phyloP scores from a whole-genome alignment of 2,797 vertebrate genomes.

The Lepilemur septentrionalis region DNA sequence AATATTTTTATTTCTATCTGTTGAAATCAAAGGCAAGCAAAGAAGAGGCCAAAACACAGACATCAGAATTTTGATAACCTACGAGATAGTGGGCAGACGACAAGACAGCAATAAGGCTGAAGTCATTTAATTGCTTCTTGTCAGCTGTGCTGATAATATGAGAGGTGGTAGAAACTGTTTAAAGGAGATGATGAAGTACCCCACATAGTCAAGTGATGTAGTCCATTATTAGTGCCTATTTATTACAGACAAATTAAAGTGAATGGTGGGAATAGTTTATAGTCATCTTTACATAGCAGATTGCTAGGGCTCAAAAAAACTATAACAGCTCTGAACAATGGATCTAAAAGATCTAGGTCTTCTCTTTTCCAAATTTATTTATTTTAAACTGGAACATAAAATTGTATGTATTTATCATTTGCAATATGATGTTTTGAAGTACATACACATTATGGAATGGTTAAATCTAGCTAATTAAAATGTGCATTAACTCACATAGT shows the following conservation, averaged over 20 bases:
- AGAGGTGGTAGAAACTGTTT: background rate
- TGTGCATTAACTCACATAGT: background rate
- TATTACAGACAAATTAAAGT: conserved; percentile 11
- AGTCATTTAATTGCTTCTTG: background rate
- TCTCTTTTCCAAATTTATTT: background rate
- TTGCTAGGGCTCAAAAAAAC: background rate
- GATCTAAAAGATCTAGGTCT: background rate
- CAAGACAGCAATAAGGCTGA: background rate
- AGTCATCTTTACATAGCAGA: background rate
- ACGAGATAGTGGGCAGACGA: background rate
- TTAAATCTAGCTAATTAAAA: background rate
- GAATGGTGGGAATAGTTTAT: background rate
- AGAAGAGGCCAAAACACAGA: background rate
- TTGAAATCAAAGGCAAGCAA: conserved; percentile 28
- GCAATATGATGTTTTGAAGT: no score
- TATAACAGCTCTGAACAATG: background rate
- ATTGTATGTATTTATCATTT: background rate
- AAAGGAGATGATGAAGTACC: background rate
- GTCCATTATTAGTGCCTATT: background rate
- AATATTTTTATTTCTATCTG: background rate
- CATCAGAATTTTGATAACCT: background rate
- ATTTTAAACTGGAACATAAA: background rate
- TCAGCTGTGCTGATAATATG: background rate
- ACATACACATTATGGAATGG: background rate
- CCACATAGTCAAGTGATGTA: background rate